A percentile compares a stretch with the other conserved stretches of the same genome.
These are phyloP conservation scores for Phalangium opilio DNA, from an alignment of 2,888 invertebrate species.

Conservation along the genomic window DNA sequence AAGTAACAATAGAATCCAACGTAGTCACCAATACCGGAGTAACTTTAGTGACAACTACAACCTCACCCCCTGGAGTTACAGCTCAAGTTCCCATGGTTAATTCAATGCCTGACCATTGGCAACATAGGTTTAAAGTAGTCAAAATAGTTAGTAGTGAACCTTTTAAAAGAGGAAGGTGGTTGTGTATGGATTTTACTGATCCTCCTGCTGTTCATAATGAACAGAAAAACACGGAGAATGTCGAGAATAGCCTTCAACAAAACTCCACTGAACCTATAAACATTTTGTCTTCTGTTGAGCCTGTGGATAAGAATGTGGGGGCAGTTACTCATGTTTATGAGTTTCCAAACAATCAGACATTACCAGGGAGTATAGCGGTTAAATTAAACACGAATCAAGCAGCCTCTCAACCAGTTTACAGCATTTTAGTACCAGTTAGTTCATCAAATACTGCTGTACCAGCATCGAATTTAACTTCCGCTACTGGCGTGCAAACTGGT, in stretches of 20 bases:
- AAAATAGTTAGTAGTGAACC: slow-evolving; percentile 93
- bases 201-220: slow-evolving; percentile 12
- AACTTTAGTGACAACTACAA: background rate
- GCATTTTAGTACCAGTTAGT: slow-evolving; percentile 14
- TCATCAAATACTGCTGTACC: slow-evolving; percentile 11
- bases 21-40: background rate
- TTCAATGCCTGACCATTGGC: slow-evolving; percentile 19
- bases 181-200: slow-evolving; percentile 85
- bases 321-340: slow-evolving; percentile 17
- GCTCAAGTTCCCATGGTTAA: slow-evolving; percentile 16
- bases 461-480: slow-evolving; percentile 15
- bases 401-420: background rate
- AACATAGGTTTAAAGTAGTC: slow-evolving; percentile 71
- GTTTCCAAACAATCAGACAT: slow-evolving; percentile 14
- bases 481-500: slow-evolving; percentile 7
- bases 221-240: slow-evolving; percentile 1
- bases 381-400: too few relatives aligned
- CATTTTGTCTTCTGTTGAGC: slow-evolving; percentile 5
- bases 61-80: slow-evolving; percentile 9
- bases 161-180: slow-evolving; percentile 80
- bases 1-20: background rate
- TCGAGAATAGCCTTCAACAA: background rate
- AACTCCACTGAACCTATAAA: slow-evolving; percentile 2
- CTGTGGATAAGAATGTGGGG: slow-evolving; percentile 8
- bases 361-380: slow-evolving; percentile 6